phyloP scores from a whole-genome alignment of 2,797 vertebrate species.

The Trachops cirrhosus region DNA sequence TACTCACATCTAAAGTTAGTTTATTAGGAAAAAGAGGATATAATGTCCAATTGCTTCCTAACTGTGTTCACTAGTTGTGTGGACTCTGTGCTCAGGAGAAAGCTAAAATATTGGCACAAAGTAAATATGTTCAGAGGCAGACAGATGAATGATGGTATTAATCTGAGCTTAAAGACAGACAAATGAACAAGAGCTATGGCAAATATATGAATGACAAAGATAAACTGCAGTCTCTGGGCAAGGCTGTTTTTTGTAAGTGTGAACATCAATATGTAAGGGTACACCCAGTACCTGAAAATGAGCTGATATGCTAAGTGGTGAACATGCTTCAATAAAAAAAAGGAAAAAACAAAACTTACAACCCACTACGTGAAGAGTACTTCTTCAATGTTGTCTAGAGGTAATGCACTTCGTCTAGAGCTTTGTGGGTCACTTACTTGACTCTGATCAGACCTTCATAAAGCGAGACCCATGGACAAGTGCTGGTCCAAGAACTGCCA shows the following conservation, averaged over 20 bases:
- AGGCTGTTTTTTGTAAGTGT: not conserved
- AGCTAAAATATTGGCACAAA: not conserved
- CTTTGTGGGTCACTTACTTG: not conserved
- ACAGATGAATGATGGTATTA: not conserved
- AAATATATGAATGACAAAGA: not conserved
- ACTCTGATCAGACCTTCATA: not conserved
- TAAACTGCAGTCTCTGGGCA: not conserved
- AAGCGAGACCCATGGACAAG: fast-evolving
- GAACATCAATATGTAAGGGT: not conserved
- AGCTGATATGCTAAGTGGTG: not conserved
- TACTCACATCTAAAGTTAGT: not conserved
- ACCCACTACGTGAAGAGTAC: not conserved
- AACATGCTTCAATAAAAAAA: not conserved
- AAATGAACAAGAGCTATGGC: not conserved
- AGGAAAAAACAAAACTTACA: not conserved
- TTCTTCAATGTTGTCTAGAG: not conserved
- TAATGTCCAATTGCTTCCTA: not conserved
- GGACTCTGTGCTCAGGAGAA: not conserved
- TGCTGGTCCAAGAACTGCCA: too few relatives aligned
- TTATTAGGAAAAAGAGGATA: not conserved
- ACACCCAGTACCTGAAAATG: not conserved
- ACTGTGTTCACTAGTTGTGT: not conserved
- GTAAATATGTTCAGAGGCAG: not conserved
- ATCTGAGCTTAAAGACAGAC: not conserved
- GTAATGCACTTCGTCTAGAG: not conserved